Evolutionary conservation across 1,140 invertebrate genomes (phyloP), one percentile per base, ranked within the genome.

Genomic region (Pseudobourletiella spinata): DNA sequence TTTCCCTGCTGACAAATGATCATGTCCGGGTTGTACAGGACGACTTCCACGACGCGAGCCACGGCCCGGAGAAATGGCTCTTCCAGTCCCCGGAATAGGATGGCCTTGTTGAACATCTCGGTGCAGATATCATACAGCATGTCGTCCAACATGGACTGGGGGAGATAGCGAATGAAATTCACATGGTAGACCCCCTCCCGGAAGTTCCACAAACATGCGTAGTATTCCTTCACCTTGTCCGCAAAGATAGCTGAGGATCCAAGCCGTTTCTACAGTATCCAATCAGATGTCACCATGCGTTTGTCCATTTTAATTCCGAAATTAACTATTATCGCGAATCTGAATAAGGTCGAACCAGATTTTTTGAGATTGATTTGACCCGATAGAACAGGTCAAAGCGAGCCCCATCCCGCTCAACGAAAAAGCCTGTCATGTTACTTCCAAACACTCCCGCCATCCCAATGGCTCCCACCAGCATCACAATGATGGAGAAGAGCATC

Each of bases 101-200:
- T 39, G 24, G 63, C 64, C 32, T 70, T 70, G 46, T 64, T 39
- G 48, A 70, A 70, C 63, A 70, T 66, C 46, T 66, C 64, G 20
- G 57, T 42, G 44, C 64, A 66, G 55, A 69, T 69, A 44, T 69
- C 68, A 42, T 55, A 69, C 6, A 52, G 26, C 11, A 65, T 46
- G 42, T 67, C 68, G 51, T 65, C 65, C 24, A 65, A 57, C 29
- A 70, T 61, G 0, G 63, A 59, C 6, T 18, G 26, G 11, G 68
- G 68, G 0, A 70, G 32, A n/a, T 46, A 18, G 22, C 44, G 20
- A 14, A 61, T 35, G 42, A 69, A 63, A 28, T 64, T 20, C 18
- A 63, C 50, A 11, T 56, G 51, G 24, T 61, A 62, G 16, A 65
- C 57, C 8, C 67, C 63, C 35, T 65, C 65, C 11, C 64, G 61